Evolutionary conservation across 1,140 invertebrate genomes (phyloP).

Genomic region (Delia radicum): DNA sequence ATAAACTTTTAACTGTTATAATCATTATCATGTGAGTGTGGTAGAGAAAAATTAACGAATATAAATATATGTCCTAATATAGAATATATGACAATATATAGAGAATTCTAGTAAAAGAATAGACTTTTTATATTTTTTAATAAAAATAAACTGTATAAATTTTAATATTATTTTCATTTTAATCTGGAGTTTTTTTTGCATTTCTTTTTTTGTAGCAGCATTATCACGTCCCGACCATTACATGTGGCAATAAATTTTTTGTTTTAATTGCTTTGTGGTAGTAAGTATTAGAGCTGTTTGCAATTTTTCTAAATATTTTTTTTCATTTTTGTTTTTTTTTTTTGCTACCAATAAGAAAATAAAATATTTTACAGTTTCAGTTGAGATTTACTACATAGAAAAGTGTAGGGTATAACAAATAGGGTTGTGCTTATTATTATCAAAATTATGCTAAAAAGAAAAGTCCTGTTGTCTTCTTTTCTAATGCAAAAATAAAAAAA

Average conservation of each 20-base stretch:
- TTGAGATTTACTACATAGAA: neutral
- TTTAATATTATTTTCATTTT: neutral
- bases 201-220: neutral
- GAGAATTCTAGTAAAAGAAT: neutral
- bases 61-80: neutral
- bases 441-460: too few relatives aligned
- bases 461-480: too few relatives aligned
- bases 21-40: neutral
- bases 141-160: neutral
- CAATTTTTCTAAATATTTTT: too few relatives aligned
- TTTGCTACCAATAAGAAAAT: too few relatives aligned
- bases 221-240: neutral
- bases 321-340: too few relatives aligned
- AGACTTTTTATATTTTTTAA: neutral
- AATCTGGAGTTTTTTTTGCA: neutral
- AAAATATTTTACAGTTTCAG: neutral
- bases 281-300: neutral
- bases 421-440: too few relatives aligned
- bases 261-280: neutral
- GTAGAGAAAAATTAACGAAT: too few relatives aligned
- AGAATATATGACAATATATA: neutral
- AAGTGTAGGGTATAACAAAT: too few relatives aligned
- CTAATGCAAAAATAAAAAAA: too few relatives aligned
- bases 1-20: neutral
- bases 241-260: neutral